Evolutionary conservation across 2,113 vertebrate genomes (phyloP).

Genomic region (Colossoma macropomum): DNA sequence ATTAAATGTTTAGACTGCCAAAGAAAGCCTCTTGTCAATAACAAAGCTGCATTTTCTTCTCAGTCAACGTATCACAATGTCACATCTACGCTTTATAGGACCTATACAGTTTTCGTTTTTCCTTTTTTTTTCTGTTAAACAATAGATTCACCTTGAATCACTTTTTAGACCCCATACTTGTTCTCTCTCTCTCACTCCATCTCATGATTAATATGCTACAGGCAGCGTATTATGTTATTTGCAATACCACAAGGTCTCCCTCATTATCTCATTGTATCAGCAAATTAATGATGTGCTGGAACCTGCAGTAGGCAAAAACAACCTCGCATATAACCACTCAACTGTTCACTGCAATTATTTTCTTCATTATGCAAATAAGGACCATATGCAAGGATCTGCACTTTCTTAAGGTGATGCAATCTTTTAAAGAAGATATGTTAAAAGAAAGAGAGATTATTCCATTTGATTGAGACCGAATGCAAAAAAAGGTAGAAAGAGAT

Average conservation of each 20-base stretch:
- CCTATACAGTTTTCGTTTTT: neutral
- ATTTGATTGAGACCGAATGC: neutral
- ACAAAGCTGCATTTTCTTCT: neutral
- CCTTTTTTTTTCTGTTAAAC: neutral
- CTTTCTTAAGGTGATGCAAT: conserved; percentile 14
- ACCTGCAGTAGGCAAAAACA: conserved; percentile 34
- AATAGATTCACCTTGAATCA: neutral
- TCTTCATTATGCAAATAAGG: conserved; percentile 37
- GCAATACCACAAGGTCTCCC: conserved; percentile 24
- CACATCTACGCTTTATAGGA: neutral
- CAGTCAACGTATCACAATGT: neutral
- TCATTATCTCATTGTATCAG: conserved; percentile 47
- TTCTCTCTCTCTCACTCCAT: neutral
- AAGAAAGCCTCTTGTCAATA: neutral
- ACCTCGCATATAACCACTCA: conserved; percentile 15
- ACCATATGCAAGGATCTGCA: conserved; percentile 14
- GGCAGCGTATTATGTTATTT: conserved; percentile 28
- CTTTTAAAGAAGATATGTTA: neutral
- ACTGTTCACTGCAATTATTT: conserved; percentile 36
- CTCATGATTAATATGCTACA: conserved; percentile 37
- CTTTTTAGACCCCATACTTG: neutral
- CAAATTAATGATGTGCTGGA: conserved; percentile 36
- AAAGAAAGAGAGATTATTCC: neutral
- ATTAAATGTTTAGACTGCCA: neutral
- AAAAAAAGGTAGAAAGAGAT: neutral